These are phyloP conservation scores for Dryas iulia DNA, from an alignment of 1,140 invertebrate species.

Conservation along the genomic window DNA sequence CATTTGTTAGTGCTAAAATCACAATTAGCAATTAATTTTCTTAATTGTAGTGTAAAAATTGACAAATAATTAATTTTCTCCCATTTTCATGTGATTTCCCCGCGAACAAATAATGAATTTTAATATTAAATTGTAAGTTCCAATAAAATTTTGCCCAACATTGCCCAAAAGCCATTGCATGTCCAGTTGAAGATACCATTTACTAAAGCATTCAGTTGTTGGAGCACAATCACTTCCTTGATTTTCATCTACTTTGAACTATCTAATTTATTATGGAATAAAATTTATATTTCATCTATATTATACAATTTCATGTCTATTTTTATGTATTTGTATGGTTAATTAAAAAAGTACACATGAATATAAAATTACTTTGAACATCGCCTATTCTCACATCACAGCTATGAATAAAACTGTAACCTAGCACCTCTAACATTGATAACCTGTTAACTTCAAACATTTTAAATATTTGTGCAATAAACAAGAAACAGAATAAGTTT, in stretches of 20 bases:
- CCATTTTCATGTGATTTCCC: too few relatives aligned
- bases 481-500: not conserved
- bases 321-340: not conserved
- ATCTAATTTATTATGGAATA: not conserved
- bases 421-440: not conserved
- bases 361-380: not conserved
- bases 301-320: not conserved
- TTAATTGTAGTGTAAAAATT: too few relatives aligned
- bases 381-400: not conserved
- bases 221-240: not conserved
- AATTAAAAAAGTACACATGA: not conserved
- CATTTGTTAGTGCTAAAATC: too few relatives aligned
- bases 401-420: not conserved
- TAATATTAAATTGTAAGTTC: too few relatives aligned
- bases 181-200: not conserved
- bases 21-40: too few relatives aligned
- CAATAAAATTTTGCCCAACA: too few relatives aligned
- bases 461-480: not conserved
- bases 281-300: not conserved
- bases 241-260: not conserved
- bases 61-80: too few relatives aligned
- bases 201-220: not conserved
- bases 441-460: not conserved
- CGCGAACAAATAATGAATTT: too few relatives aligned
- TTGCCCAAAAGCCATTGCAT: not conserved